Evolutionary conservation across 2,113 vertebrate genomes (phyloP), one percentile per base, ranked within the genome.

Genomic region (Dendropsophus ebraccatus): DNA sequence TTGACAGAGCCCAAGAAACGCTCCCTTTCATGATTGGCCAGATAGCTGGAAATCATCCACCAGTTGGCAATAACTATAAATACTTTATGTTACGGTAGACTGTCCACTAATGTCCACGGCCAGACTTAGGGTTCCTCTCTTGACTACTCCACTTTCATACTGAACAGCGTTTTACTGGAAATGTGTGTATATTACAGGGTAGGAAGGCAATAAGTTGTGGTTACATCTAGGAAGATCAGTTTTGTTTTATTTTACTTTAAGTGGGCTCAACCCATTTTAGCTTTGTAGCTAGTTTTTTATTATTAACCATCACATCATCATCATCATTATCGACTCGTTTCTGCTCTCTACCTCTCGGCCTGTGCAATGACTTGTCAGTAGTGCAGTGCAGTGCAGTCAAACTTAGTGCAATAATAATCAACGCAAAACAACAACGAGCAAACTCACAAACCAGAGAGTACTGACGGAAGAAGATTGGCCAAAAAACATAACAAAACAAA

Each of bases 311-410:
- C 28, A 21, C 87, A 84, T 83, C 6, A 87, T 87, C 89, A 17
- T n/a, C n/a, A n/a, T n/a, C n/a, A n/a, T n/a, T n/a, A n/a, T n/a
- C n/a, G n/a, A 86, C 87, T 87, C 75, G 84, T 69, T 72, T 89
- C 90, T 89, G 90, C 88, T 88, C 80, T 74, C 88, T 84, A 78
- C 91, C 87, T 91, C 90, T 91, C 88, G 78, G 88, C 92, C 93
- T 85, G 84, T 90, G 89, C 91, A 91, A 94, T 90, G 92, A 93
- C 91, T 90, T 93, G 92, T 94, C 94, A 95, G 94, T 95, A 95
- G 94, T 95, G 94, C 94, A 95, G 93, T 91, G 90, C 93, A 94
- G 91, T 95, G 92, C 93, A 94, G 91, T 94, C 92, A 91, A 89
- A 93, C 90, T 93, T 95, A 94, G 93, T 95, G 94, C 91, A 95